Conservation (phyloP, 2,797 vertebrate genomes). For the Halcyon smyrnensis region DNA sequence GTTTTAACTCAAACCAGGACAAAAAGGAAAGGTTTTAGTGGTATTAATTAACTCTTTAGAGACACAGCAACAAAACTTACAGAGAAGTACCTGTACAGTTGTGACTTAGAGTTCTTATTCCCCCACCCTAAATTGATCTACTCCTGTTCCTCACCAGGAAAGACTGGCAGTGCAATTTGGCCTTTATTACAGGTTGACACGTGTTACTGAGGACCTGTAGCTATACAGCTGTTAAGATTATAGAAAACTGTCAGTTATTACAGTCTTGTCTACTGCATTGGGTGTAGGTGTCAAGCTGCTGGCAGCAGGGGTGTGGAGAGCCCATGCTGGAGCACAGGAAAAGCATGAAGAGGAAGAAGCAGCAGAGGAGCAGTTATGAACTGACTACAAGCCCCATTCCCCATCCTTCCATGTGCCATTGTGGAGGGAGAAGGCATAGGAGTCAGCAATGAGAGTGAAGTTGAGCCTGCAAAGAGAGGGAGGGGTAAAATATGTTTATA, state of each 20-base stretch:
- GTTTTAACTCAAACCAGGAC: neutral
- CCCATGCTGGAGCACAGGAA: neutral
- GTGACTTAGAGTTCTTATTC: neutral
- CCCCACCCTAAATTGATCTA: fast-evolving
- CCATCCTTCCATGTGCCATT: neutral
- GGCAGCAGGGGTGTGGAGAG: neutral
- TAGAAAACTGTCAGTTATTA: neutral
- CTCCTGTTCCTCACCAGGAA: neutral
- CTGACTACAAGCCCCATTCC: neutral
- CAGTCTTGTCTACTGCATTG: neutral
- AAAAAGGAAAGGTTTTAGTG: neutral
- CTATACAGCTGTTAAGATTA: neutral
- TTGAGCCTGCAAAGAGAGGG: neutral
- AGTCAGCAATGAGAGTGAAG: neutral
- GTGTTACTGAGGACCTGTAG: neutral
- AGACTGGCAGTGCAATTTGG: neutral
- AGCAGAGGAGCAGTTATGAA: neutral
- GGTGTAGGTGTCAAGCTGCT: neutral
- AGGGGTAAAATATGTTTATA: neutral
- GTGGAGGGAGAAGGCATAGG: neutral
- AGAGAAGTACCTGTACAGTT: neutral
- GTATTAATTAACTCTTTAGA: neutral
- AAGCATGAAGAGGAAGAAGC: neutral
- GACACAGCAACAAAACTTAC: neutral
- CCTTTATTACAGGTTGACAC: neutral